Conservation (phyloP, 2,113 vertebrate genomes). For the Crotalus horridus region DNA sequence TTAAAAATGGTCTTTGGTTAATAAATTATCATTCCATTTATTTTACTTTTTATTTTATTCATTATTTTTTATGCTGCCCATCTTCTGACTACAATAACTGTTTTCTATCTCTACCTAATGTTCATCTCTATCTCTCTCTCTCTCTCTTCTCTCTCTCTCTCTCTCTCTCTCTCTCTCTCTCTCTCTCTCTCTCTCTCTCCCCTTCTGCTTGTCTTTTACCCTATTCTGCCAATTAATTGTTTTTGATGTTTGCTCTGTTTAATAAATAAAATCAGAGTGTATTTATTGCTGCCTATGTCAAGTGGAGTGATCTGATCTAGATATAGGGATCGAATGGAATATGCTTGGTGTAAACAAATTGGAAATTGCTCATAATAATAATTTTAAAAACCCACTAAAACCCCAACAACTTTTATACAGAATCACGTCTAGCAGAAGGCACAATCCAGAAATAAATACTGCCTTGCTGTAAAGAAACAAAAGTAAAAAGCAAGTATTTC, state of each 20-base stretch:
- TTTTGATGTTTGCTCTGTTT: background rate
- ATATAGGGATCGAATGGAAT: background rate
- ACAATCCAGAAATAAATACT: background rate
- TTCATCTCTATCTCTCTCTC: background rate
- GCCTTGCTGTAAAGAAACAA: background rate
- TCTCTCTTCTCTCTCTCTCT: background rate
- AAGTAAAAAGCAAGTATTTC: background rate
- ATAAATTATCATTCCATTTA: background rate
- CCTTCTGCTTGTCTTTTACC: background rate
- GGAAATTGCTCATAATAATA: background rate
- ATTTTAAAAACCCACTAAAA: background rate
- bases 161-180: background rate
- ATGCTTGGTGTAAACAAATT: background rate
- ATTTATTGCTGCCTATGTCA: background rate
- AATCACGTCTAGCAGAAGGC: background rate
- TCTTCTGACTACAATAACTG: background rate
- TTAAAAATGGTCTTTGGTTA: background rate
- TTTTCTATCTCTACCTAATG: background rate
- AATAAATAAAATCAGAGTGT: background rate
- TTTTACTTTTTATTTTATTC: background rate
- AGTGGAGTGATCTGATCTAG: background rate
- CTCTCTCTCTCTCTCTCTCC: background rate
- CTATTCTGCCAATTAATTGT: background rate
- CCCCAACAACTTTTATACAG: background rate
- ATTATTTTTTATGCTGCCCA: background rate